Evolutionary conservation across 2,888 invertebrate species (phyloP).

Genomic region (Spisula solida): DNA sequence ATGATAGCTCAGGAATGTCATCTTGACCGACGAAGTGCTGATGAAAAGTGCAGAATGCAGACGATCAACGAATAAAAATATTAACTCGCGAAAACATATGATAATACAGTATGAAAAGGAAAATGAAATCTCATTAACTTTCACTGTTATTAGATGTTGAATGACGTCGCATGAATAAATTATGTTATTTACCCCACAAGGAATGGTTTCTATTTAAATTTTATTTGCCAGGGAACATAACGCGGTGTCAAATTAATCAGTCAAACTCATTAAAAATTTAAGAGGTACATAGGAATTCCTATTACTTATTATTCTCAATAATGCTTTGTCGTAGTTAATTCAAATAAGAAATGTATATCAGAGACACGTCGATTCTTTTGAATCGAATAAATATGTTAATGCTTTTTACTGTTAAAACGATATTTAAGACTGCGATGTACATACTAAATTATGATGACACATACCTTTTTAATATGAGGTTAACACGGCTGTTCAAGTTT

Average conservation of each 20-base stretch:
- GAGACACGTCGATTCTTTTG: background rate
- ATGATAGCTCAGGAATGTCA: too few relatives aligned
- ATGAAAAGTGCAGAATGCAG: too few relatives aligned
- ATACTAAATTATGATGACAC: too few relatives aligned
- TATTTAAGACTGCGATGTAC: background rate
- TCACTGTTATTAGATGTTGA: background rate
- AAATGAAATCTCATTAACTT: background rate
- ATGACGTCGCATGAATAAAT: conserved; percentile 12
- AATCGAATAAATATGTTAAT: background rate
- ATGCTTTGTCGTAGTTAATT: background rate
- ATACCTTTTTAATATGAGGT: too few relatives aligned
- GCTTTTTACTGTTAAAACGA: background rate
- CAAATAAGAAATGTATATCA: background rate
- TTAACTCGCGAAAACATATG: background rate
- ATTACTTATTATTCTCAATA: background rate
- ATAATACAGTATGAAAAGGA: background rate
- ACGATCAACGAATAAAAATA: too few relatives aligned
- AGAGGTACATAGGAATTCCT: background rate
- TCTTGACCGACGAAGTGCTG: too few relatives aligned
- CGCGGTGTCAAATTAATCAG: conserved; percentile 11
- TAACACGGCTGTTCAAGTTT: too few relatives aligned
- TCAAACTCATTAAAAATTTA: conserved; percentile 10
- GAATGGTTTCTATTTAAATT: conserved; percentile 6
- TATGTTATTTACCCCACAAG: background rate
- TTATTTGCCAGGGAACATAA: background rate